Evolutionary conservation across 1,140 invertebrate species (phyloP).

Genomic region (Drosophila sturtevanti): DNA sequence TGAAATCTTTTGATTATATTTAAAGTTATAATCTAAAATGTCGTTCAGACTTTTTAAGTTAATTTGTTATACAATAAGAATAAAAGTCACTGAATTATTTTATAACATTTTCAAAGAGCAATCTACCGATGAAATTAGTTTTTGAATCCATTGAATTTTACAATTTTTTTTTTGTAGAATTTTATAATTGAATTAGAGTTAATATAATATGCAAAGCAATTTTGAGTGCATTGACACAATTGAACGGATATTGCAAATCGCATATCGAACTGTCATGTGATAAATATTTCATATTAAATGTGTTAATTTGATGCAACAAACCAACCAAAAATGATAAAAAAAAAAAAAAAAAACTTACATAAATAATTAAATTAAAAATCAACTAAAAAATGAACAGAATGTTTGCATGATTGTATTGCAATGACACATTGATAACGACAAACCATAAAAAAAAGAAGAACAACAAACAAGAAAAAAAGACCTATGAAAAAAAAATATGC

Average conservation of each 20-base stretch:
- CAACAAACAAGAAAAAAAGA: not conserved
- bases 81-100: no score
- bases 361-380: constrained; percentile 7
- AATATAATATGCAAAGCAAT: constrained; percentile 4
- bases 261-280: constrained; percentile 6
- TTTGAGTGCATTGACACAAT: not conserved
- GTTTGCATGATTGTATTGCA: not conserved
- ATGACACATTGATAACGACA: constrained; percentile 12
- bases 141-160: not conserved
- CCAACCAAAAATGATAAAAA: not conserved
- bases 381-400: constrained; percentile 1
- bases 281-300: constrained; percentile 36
- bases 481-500: not conserved
- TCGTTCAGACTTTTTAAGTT: no score
- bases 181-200: not conserved
- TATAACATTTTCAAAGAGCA: not conserved
- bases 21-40: no score
- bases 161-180: not conserved
- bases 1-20: no score
- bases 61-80: no score
- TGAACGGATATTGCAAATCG: not conserved
- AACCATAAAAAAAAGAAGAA: not conserved
- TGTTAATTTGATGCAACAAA: constrained; percentile 11
- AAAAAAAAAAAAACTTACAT: constrained; percentile 1
- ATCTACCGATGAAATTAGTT: not conserved